A percentile compares a stretch with the other conserved stretches of the same genome.
phyloP scores from a whole-genome alignment of 2,888 invertebrate species.

The Stictocephala bisonia region DNA sequence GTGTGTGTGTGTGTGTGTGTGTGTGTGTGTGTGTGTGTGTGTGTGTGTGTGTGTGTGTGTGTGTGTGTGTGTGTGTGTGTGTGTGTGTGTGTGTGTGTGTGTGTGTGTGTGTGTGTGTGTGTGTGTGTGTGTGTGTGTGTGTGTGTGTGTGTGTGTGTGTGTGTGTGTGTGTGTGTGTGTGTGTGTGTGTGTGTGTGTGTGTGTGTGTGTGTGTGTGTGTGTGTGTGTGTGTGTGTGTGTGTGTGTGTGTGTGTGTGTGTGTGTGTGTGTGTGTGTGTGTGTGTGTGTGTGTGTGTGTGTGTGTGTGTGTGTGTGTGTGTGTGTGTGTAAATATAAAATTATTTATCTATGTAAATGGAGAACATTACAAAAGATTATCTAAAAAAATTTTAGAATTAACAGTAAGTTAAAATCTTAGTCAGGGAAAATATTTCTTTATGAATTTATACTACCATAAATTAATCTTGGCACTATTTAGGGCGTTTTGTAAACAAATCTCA shows the following conservation, averaged over 20 bases:
- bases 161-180: constrained; percentile 13
- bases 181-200: constrained; percentile 13
- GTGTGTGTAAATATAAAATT: background rate
- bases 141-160: background rate
- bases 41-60: background rate
- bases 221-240: background rate
- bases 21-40: background rate
- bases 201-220: background rate
- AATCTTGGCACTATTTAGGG: no score
- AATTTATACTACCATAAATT: no score
- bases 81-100: background rate
- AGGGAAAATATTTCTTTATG: no score
- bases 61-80: background rate
- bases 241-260: constrained; percentile 4
- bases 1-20: background rate
- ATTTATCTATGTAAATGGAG: background rate
- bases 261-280: background rate
- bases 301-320: constrained; percentile 9
- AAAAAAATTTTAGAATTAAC: no score
- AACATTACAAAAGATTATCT: background rate
- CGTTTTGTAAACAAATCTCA: no score
- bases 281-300: background rate
- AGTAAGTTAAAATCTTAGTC: no score
- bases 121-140: background rate
- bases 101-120: background rate